Percentiles rank a stretch among this genome's conserved stretches.
phyloP scores from a whole-genome alignment of 2,113 vertebrate species.

The Pygoscelis adeliae region DNA sequence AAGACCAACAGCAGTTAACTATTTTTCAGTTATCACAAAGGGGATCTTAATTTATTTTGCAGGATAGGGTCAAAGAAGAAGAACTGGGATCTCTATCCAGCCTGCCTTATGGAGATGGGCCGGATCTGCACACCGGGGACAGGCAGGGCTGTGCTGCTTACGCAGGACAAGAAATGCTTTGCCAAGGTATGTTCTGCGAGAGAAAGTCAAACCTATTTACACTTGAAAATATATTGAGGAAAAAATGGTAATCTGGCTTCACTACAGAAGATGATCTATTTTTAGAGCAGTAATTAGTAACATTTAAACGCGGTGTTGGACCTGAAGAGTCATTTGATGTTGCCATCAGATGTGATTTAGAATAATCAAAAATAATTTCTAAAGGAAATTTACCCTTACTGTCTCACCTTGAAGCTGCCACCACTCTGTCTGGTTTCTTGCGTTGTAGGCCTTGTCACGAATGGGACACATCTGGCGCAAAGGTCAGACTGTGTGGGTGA shows the following conservation, averaged over 20 bases:
- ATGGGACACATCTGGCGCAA: slow-evolving; percentile 91
- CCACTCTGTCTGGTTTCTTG: not conserved
- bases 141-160: slow-evolving; percentile 90
- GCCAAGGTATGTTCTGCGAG: slow-evolving; percentile 79
- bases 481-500: slow-evolving; percentile 92
- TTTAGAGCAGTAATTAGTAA: not conserved
- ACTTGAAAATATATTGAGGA: not conserved
- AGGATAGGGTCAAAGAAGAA: slow-evolving; percentile 96
- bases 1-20: not conserved
- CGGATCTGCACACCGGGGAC: slow-evolving; percentile 88
- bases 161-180: slow-evolving; percentile 97
- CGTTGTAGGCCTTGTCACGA: slow-evolving; percentile 84
- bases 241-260: not conserved
- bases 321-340: not conserved
- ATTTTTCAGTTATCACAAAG: not conserved
- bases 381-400: not conserved
- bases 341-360: not conserved
- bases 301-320: not conserved
- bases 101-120: slow-evolving; percentile 92
- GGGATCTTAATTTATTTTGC: not conserved
- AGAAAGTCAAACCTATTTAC: not conserved
- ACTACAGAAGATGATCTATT: not conserved
- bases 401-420: not conserved
- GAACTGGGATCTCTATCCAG: slow-evolving; percentile 97
- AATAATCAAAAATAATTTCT: not conserved